phyloP scores from a whole-genome alignment of 2,797 vertebrate species.

The Pangasius macronema region DNA sequence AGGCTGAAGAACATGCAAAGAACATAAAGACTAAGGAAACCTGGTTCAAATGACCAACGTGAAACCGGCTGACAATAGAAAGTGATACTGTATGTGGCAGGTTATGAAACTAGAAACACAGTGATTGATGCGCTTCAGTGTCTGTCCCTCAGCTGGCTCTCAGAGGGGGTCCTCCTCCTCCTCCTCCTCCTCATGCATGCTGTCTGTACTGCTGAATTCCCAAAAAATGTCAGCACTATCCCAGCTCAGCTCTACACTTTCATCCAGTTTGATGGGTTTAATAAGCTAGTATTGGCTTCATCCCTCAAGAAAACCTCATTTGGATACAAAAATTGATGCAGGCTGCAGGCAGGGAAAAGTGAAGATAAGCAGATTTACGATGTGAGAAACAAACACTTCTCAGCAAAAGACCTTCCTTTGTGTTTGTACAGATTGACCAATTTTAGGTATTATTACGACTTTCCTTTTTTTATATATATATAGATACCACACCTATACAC shows the following conservation, averaged over 20 bases:
- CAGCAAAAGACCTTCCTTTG: too few species aligned
- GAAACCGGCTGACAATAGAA: background rate
- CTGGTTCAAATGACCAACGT: background rate
- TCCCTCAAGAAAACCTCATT: slow-evolving; percentile 3
- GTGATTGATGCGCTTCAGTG: slow-evolving; percentile 4
- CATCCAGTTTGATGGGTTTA: slow-evolving; percentile 5
- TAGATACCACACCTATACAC: background rate
- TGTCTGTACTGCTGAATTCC: background rate
- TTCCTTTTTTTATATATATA: too few species aligned
- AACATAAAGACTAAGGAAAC: background rate
- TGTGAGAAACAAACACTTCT: background rate
- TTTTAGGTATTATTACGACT: too few species aligned
- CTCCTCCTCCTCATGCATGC: background rate
- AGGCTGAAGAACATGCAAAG: background rate
- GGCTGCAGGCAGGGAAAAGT: background rate
- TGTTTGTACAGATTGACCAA: too few species aligned
- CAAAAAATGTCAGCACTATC: background rate
- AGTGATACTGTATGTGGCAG: background rate
- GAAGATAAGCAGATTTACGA: slow-evolving; percentile 5
- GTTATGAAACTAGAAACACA: background rate
- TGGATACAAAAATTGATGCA: background rate
- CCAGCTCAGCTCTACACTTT: background rate
- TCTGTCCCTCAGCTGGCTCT: background rate
- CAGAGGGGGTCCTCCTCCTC: background rate
- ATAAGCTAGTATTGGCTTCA: background rate